Percentiles rank a stretch among this genome's conserved stretches.
Evolutionary conservation across 2,888 invertebrate genomes (phyloP).

Genomic region (Drosophila greeni): DNA sequence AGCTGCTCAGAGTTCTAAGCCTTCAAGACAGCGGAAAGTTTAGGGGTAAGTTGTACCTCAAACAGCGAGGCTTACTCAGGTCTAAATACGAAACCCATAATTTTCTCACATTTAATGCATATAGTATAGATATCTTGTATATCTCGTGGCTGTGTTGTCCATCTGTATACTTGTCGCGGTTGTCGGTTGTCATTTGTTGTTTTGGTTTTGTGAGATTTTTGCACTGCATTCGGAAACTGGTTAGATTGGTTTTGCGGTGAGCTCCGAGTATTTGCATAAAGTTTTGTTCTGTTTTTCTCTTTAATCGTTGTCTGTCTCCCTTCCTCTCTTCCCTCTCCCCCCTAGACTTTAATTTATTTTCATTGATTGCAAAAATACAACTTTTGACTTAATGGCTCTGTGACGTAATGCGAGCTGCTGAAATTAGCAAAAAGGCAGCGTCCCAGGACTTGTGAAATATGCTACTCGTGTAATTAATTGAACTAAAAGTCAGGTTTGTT

Average conservation of each 20-base stretch:
- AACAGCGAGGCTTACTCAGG: constrained; percentile 13
- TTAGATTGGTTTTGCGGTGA: constrained; percentile 42
- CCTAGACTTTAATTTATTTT: constrained; percentile 61
- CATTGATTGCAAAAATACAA: constrained; percentile 62
- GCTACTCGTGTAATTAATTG: constrained; percentile 21
- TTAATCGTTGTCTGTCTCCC: constrained; percentile 42
- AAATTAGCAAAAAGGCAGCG: constrained; percentile 50
- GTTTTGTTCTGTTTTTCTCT: constrained; percentile 66
- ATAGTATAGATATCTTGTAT: constrained; percentile 18
- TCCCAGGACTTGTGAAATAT: constrained; percentile 32
- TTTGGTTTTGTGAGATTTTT: constrained; percentile 48
- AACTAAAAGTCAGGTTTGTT: no score
- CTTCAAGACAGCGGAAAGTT: constrained; percentile 1
- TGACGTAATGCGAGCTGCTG: constrained; percentile 65
- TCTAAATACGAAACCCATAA: constrained; percentile 29
- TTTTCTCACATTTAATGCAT: constrained; percentile 27
- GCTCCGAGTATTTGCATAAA: constrained; percentile 59
- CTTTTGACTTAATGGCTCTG: constrained; percentile 46
- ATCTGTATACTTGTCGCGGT: constrained; percentile 25
- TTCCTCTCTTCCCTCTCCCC: neutral
- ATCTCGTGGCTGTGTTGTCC: constrained; percentile 27
- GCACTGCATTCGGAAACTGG: constrained; percentile 64
- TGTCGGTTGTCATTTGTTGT: constrained; percentile 39
- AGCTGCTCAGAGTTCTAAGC: constrained; percentile 20
- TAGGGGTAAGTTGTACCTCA: constrained; percentile 9